A percentile compares a stretch with the other conserved stretches of the same genome.
phyloP scores from a whole-genome alignment of 2,797 vertebrate species.

The Rhyacichthys aspro region DNA sequence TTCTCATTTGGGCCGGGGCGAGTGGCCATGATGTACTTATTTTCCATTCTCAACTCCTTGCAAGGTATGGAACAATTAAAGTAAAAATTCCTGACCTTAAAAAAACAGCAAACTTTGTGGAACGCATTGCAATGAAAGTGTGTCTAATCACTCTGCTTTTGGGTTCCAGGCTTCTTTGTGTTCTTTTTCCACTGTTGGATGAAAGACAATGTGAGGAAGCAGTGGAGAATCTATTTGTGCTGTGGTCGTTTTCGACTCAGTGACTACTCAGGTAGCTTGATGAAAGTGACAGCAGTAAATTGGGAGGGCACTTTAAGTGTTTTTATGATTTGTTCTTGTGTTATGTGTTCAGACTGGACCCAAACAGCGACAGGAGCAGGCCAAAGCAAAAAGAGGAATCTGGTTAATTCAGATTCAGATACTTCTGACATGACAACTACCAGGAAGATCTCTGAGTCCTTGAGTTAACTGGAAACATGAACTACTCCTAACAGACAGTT shows the following conservation, averaged over 20 bases:
- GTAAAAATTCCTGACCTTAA: background rate
- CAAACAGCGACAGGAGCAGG: constrained; percentile 55
- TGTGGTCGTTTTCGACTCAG: constrained; percentile 75
- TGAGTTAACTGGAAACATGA: constrained; percentile 4
- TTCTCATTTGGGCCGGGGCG: constrained; percentile 83
- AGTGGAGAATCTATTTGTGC: constrained; percentile 83
- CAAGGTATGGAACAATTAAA: constrained; percentile 80
- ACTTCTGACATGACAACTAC: constrained; percentile 67
- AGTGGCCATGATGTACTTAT: constrained; percentile 85
- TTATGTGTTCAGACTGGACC: constrained; percentile 79
- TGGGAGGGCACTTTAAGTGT: background rate
- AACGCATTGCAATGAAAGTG: background rate
- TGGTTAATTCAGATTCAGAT: constrained; percentile 63
- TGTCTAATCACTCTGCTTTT: background rate
- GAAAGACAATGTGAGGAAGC: constrained; percentile 89
- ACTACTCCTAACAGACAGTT: background rate
- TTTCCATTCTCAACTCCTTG: constrained; percentile 86
- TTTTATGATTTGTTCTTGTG: constrained; percentile 11
- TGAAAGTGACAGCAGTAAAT: no score
- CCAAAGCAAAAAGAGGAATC: constrained; percentile 53
- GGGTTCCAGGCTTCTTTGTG: constrained; percentile 84
- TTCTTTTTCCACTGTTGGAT: constrained; percentile 91
- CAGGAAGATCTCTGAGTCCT: constrained; percentile 71
- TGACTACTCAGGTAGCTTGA: constrained; percentile 80
- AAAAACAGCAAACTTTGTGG: background rate